phyloP scores from a whole-genome alignment of 2,113 vertebrate species.

The Nematolebias whitei region DNA sequence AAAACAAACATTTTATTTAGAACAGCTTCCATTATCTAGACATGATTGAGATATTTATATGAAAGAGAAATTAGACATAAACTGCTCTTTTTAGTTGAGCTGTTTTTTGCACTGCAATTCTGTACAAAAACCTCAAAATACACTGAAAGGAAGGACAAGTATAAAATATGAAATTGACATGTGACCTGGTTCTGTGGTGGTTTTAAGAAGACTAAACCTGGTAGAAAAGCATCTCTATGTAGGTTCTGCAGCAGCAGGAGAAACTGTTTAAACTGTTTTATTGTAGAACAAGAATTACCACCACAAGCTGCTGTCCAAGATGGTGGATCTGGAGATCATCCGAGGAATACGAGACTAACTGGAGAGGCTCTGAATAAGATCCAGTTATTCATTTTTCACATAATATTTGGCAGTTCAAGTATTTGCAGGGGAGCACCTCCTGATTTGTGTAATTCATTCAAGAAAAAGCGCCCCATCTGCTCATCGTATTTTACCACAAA shows the following conservation, averaged over 20 bases:
- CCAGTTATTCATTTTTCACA: neutral
- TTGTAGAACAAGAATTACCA: neutral
- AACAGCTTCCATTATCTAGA: too few relatives aligned
- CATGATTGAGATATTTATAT: too few relatives aligned
- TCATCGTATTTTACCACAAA: neutral
- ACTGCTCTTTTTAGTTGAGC: too few relatives aligned
- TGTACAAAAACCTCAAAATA: neutral
- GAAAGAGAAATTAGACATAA: neutral
- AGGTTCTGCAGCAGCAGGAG: neutral
- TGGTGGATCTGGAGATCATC: neutral
- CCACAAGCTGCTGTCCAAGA: neutral
- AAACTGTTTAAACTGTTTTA: neutral
- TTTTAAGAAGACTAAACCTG: neutral
- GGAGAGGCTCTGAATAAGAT: neutral
- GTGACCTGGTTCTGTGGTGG: neutral
- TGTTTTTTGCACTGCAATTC: too few relatives aligned
- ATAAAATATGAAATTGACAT: neutral
- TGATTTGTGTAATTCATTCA: neutral
- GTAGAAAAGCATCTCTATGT: neutral
- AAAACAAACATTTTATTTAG: too few relatives aligned
- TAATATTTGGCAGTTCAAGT: neutral
- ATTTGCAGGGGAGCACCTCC: neutral
- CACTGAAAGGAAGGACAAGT: neutral
- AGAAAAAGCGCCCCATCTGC: neutral
- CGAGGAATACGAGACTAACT: neutral